Evolutionary conservation across 2,888 invertebrate genomes (phyloP).

Genomic region (Lomographa bimaculata): DNA sequence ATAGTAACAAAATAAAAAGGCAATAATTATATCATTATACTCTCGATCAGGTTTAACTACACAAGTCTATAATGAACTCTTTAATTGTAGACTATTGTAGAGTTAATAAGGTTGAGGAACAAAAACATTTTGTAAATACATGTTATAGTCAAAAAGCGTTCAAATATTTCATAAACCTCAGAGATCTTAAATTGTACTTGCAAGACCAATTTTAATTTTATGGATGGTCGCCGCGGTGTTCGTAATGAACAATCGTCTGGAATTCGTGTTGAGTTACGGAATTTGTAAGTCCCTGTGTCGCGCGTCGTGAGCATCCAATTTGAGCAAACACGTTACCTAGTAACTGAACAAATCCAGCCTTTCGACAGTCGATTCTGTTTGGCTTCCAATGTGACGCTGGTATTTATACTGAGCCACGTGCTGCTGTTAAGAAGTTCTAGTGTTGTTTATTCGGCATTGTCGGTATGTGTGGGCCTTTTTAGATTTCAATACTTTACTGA

Average conservation of each 20-base stretch:
- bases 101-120: too few relatives aligned
- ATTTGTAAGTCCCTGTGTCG: constrained; percentile 34
- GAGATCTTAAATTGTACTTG: too few relatives aligned
- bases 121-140: too few relatives aligned
- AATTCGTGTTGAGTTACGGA: constrained; percentile 46
- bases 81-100: too few relatives aligned
- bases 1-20: too few relatives aligned
- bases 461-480: constrained; percentile 6
- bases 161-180: too few relatives aligned
- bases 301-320: constrained; percentile 50
- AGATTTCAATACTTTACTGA: constrained; percentile 4
- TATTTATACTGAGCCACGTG: constrained; percentile 14
- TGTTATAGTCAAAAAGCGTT: too few relatives aligned
- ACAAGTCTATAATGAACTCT: too few relatives aligned
- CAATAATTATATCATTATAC: too few relatives aligned
- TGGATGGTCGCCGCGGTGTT: constrained; percentile 11
- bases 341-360: constrained; percentile 24
- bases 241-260: constrained; percentile 19
- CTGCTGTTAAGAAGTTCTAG: constrained; percentile 5
- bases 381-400: constrained; percentile 7
- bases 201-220: neutral
- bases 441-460: constrained; percentile 13
- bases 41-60: too few relatives aligned
- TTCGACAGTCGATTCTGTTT: constrained; percentile 17
- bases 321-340: constrained; percentile 39